Conservation (phyloP, 2,797 vertebrate species). For the Syndactyla subalaris region DNA sequence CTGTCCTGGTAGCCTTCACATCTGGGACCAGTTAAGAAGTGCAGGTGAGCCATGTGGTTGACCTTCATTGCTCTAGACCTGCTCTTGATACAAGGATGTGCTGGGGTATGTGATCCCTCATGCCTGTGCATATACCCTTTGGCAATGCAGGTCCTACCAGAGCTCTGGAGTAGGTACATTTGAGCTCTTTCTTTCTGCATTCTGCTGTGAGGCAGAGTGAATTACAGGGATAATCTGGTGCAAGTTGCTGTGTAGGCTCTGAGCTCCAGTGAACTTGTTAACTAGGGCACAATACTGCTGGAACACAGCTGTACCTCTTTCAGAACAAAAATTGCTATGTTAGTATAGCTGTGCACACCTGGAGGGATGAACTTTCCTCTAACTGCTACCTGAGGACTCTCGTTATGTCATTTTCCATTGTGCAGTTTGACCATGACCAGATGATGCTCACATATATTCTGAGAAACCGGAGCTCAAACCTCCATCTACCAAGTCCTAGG, state of each 20-base stretch:
- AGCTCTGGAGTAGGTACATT: not conserved
- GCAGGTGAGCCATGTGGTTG: not conserved
- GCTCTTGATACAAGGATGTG: not conserved
- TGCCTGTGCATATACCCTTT: not conserved
- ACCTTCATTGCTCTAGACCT: not conserved
- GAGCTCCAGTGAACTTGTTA: not conserved
- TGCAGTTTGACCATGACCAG: not conserved
- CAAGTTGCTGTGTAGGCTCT: not conserved
- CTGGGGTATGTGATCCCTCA: not conserved
- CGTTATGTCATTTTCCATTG: not conserved
- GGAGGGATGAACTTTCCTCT: not conserved
- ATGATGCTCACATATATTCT: accelerated
- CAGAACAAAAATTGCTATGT: not conserved
- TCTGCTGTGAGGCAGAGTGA: not conserved
- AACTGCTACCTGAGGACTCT: not conserved
- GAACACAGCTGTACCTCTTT: not conserved
- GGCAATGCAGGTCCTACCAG: not conserved
- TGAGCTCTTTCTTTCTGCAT: not conserved
- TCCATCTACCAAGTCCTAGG: not conserved
- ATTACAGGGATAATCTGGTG: not conserved
- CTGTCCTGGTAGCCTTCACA: not conserved
- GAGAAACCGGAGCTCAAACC: not conserved
- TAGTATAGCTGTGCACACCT: not conserved
- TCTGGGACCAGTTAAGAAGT: not conserved
- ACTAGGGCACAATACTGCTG: not conserved